Evolutionary conservation across 2,888 invertebrate species (phyloP).

Genomic region (Nineta flava): DNA sequence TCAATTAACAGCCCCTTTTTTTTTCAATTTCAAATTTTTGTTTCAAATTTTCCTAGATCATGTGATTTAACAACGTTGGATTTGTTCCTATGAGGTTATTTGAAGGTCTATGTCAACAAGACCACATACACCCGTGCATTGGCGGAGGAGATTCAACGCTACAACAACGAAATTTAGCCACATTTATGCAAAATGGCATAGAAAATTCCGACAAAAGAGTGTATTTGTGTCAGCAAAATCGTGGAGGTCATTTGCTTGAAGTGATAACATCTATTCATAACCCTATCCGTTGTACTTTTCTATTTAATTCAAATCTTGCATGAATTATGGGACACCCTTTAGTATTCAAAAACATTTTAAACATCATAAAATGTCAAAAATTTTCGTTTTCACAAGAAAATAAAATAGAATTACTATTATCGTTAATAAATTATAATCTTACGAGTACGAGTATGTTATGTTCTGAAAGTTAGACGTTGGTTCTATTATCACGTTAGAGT

Average conservation of each 20-base stretch:
- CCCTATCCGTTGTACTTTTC: background rate
- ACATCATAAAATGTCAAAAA: too few species aligned
- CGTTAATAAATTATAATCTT: too few species aligned
- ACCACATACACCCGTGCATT: constrained; percentile 11
- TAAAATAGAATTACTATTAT: too few species aligned
- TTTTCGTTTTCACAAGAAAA: too few species aligned
- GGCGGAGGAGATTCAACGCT: constrained; percentile 12
- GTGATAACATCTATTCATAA: background rate
- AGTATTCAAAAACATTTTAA: too few species aligned
- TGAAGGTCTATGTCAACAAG: constrained; percentile 13
- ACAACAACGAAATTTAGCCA: background rate
- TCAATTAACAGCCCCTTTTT: too few species aligned
- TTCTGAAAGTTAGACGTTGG: too few species aligned
- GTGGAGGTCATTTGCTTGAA: background rate
- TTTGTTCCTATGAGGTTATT: constrained; percentile 10
- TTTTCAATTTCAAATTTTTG: too few species aligned
- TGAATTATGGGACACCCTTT: background rate
- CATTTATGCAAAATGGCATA: background rate
- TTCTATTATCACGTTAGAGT: too few species aligned
- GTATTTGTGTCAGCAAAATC: too few species aligned
- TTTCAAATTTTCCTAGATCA: background rate
- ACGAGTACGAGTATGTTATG: too few species aligned
- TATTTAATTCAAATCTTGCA: too few species aligned
- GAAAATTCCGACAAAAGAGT: background rate
- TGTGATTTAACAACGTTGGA: constrained; percentile 3